Conservation (phyloP, 2,797 vertebrate species). For the Diplodus sargus region DNA sequence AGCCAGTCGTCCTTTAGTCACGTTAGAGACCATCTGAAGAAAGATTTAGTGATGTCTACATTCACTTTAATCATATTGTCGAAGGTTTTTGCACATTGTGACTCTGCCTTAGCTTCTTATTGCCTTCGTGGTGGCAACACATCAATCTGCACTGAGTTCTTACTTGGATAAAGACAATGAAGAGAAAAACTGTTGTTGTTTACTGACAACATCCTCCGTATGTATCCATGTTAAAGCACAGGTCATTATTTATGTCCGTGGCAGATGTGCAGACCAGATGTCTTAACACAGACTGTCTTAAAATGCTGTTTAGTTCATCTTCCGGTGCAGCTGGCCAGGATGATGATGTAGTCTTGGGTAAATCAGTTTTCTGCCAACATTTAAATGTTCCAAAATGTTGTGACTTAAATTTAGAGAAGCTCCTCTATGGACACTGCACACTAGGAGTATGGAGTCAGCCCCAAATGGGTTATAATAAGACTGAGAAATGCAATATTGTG, state of each 20-base stretch:
- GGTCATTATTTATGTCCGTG: background rate
- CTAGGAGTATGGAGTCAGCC: background rate
- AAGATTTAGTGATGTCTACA: background rate
- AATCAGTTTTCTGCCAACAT: constrained; percentile 3
- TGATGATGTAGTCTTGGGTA: background rate
- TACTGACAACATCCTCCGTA: background rate
- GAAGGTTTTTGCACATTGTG: constrained; percentile 34
- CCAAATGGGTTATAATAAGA: background rate
- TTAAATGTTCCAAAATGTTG: background rate
- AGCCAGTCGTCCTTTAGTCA: background rate
- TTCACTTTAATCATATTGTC: background rate
- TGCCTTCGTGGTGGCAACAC: background rate
- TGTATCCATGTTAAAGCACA: background rate
- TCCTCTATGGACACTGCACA: background rate
- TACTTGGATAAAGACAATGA: background rate
- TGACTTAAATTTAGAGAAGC: background rate
- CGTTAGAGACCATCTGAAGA: background rate
- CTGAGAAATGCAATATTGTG: background rate
- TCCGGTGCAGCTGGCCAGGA: background rate
- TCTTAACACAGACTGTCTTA: constrained; percentile 17
- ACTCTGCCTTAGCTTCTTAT: constrained; percentile 17
- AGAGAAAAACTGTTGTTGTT: background rate
- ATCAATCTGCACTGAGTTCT: background rate
- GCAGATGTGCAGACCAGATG: background rate
- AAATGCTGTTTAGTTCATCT: background rate